These are phyloP conservation scores for Labeo calbasu DNA, from an alignment of 2,797 vertebrate genomes.

Conservation along the genomic window DNA sequence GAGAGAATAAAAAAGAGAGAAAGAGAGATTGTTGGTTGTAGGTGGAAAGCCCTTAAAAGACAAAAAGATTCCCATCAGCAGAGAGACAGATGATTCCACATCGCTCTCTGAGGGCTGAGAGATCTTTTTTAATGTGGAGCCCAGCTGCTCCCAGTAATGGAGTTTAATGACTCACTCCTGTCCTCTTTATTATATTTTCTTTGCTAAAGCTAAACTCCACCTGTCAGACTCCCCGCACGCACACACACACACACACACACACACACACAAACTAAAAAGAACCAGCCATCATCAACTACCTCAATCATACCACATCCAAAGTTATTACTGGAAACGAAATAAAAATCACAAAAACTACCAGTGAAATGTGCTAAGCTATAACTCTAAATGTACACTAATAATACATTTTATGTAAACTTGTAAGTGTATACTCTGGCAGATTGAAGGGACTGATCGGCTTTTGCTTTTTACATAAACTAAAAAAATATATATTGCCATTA, in stretches of 20 bases:
- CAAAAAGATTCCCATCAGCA: slow-evolving; percentile 47
- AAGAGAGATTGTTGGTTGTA: not conserved
- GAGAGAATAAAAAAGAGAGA: not conserved
- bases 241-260: not conserved
- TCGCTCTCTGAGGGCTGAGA: slow-evolving; percentile 28
- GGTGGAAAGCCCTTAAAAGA: slow-evolving; percentile 36
- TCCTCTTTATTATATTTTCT: slow-evolving; percentile 49
- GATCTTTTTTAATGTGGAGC: slow-evolving; percentile 48
- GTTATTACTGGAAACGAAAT: not conserved
- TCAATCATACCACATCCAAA: not conserved
- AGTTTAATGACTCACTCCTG: slow-evolving; percentile 52
- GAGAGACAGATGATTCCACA: slow-evolving; percentile 38
- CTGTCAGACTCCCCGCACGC: slow-evolving; percentile 23
- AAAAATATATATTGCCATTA: not conserved
- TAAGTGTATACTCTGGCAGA: not conserved
- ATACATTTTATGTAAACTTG: not conserved
- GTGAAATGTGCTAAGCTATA: not conserved
- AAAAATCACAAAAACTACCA: not conserved
- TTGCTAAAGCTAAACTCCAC: slow-evolving; percentile 50
- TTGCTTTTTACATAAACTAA: not conserved
- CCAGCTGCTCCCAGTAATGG: slow-evolving; percentile 60
- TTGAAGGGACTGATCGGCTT: not conserved
- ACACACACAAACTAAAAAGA: not conserved
- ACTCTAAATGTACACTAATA: too few species aligned
- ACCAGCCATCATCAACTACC: not conserved